Conservation (phyloP, 2,797 vertebrate genomes). For the Synaphobranchus kaupii region DNA sequence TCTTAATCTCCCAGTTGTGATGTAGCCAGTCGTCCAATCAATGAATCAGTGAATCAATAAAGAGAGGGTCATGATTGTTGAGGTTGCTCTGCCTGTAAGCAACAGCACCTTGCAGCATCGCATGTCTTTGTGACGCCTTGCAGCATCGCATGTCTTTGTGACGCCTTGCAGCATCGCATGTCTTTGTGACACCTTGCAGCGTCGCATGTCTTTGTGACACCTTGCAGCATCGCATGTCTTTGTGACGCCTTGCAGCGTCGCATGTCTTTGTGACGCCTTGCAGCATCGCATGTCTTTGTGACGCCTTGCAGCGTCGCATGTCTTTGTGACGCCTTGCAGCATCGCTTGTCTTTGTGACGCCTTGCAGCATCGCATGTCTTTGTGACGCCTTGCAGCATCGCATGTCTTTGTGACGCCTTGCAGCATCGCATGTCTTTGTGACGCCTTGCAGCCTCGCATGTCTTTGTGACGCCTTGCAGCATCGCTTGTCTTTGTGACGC, state of each 20-base stretch:
- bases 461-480: constrained; percentile 32
- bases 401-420: constrained; percentile 35
- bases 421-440: constrained; percentile 25
- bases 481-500: constrained; percentile 31
- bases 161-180: background rate
- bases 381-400: constrained; percentile 12
- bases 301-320: background rate
- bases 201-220: constrained; percentile 29
- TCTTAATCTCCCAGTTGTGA: constrained; percentile 49
- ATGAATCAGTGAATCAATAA: constrained; percentile 31
- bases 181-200: constrained; percentile 31
- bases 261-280: constrained; percentile 35
- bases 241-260: constrained; percentile 10
- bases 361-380: constrained; percentile 20
- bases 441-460: background rate
- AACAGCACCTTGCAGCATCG: constrained; percentile 29
- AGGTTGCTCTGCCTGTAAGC: constrained; percentile 43
- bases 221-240: constrained; percentile 20
- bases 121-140: constrained; percentile 35
- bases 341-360: constrained; percentile 31
- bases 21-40: constrained; percentile 35
- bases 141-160: constrained; percentile 25
- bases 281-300: constrained; percentile 25
- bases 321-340: constrained; percentile 32
- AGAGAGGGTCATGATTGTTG: constrained; percentile 42